Conservation (phyloP, 2,888 invertebrate species). For the Orchestes rusci region DNA sequence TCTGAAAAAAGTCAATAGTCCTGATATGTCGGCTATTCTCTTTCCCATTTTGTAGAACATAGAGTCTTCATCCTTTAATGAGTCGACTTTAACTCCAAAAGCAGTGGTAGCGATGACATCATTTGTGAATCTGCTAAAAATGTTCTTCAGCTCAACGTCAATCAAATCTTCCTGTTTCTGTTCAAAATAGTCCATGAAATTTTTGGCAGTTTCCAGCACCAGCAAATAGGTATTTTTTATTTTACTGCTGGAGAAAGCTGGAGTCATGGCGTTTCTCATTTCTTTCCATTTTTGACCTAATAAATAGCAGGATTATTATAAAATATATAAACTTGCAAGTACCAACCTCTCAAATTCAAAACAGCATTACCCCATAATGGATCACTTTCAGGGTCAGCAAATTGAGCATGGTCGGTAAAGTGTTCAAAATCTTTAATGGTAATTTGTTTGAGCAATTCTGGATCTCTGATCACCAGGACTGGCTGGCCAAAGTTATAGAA, state of each 20-base stretch:
- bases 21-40: slow-evolving; percentile 35
- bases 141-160: slow-evolving; percentile 44
- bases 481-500: slow-evolving; percentile 38
- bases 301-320: background rate
- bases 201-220: slow-evolving; percentile 21
- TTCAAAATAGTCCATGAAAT: slow-evolving; percentile 29
- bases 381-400: slow-evolving; percentile 37
- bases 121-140: slow-evolving; percentile 34
- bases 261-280: slow-evolving; percentile 48
- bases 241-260: slow-evolving; percentile 52
- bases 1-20: slow-evolving; percentile 5
- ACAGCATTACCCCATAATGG: slow-evolving; percentile 46
- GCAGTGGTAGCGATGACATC: slow-evolving; percentile 15
- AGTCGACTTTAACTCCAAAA: slow-evolving; percentile 19
- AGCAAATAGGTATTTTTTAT: slow-evolving; percentile 45
- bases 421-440: slow-evolving; percentile 54
- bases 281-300: slow-evolving; percentile 33
- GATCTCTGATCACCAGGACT: slow-evolving; percentile 47
- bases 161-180: slow-evolving; percentile 28
- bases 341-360: slow-evolving; percentile 29
- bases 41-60: slow-evolving; percentile 50
- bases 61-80: slow-evolving; percentile 43
- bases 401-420: slow-evolving; percentile 45
- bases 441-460: slow-evolving; percentile 52
- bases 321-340: background rate